Evolutionary conservation across 2,888 invertebrate genomes (phyloP).

Genomic region (Microctonus brassicae): DNA sequence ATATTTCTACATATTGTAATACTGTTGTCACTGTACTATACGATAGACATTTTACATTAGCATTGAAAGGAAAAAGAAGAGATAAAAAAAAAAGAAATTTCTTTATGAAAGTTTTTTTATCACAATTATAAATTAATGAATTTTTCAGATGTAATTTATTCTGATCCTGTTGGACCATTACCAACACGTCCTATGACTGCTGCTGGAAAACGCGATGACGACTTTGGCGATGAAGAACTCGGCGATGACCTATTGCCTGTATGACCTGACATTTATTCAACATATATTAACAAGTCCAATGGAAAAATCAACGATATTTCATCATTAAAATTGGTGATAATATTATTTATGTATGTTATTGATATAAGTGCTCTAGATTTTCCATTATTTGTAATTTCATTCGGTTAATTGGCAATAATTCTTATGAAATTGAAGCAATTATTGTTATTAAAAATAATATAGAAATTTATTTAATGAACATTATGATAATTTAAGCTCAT

Average conservation of each 20-base stretch:
- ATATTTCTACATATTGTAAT: slow-evolving; percentile 29
- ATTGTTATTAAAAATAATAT: no score
- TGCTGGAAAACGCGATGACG: slow-evolving; percentile 74
- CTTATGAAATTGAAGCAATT: neutral
- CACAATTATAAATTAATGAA: neutral
- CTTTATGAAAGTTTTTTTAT: no score
- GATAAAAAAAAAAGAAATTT: no score
- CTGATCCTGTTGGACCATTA: slow-evolving; percentile 74
- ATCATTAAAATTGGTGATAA: slow-evolving; percentile 6
- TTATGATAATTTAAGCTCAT: no score
- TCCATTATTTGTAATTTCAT: neutral
- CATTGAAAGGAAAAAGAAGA: no score
- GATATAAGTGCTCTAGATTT: neutral
- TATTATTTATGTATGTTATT: neutral
- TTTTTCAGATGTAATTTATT: slow-evolving; percentile 71
- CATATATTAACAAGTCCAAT: neutral
- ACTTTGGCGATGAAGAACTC: slow-evolving; percentile 81
- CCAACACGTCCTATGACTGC: slow-evolving; percentile 74
- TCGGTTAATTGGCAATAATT: neutral
- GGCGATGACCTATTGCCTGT: slow-evolving; percentile 82
- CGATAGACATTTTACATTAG: no score
- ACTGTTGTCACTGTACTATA: no score
- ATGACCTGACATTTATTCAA: slow-evolving; percentile 61
- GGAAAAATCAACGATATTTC: neutral
- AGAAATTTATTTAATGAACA: no score